A percentile compares a stretch with the other conserved stretches of the same genome.
These are phyloP conservation scores for Arothron firmamentum DNA, from an alignment of 2,113 vertebrate genomes.

Conservation along the genomic window DNA sequence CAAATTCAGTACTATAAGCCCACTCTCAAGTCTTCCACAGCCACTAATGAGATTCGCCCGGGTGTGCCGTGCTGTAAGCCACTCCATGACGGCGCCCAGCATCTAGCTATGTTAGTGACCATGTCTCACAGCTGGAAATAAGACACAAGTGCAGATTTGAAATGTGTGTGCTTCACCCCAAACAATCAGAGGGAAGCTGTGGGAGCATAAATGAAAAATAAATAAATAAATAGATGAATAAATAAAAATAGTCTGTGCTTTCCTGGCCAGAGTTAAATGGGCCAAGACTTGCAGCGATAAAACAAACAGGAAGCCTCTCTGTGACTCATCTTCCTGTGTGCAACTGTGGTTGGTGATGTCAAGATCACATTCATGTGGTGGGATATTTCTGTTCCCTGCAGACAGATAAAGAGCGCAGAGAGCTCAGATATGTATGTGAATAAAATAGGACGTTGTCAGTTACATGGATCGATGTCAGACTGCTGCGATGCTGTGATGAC, in stretches of 20 bases:
- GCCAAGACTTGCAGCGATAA: slow-evolving; percentile 3
- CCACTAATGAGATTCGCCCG: slow-evolving; percentile 64
- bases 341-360: slow-evolving; percentile 21
- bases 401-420: not conserved
- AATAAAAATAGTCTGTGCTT: not conserved
- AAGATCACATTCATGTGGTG: slow-evolving; percentile 9
- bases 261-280: not conserved
- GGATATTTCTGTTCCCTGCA: not conserved
- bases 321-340: slow-evolving; percentile 57
- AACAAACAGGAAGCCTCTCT: slow-evolving; percentile 50
- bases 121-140: not conserved
- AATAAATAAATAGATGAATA: not conserved
- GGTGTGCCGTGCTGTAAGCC: slow-evolving; percentile 43
- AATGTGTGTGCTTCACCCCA: too few relatives aligned
- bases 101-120: not conserved
- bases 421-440: not conserved
- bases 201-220: not conserved
- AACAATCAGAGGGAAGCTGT: not conserved
- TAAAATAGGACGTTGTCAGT: too few relatives aligned
- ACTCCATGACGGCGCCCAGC: slow-evolving; percentile 13
- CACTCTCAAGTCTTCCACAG: slow-evolving; percentile 60
- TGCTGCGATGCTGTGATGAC: too few relatives aligned
- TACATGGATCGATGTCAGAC: too few relatives aligned
- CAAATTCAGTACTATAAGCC: slow-evolving; percentile 55
- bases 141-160: not conserved